A percentile compares a stretch with the other conserved stretches of the same genome.
Conservation (phyloP, 1,140 invertebrate species). For the Trichoplusia ni region DNA sequence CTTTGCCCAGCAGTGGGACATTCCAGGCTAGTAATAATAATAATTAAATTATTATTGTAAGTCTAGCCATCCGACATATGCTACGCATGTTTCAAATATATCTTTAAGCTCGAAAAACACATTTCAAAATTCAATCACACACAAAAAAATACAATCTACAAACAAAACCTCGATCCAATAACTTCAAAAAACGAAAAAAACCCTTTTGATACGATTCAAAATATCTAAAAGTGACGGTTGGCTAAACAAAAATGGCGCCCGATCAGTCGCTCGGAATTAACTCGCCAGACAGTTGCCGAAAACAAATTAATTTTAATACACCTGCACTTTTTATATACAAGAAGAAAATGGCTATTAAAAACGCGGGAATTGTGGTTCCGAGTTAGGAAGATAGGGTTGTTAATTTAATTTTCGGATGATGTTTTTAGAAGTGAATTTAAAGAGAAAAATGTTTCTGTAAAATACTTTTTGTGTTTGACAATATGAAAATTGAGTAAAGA, state of each 20-base stretch:
- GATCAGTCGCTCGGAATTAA: constrained; percentile 30
- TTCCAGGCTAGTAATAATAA: too few species aligned
- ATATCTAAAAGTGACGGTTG: constrained; percentile 7
- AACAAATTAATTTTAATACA: constrained; percentile 57
- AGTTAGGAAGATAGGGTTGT: too few species aligned
- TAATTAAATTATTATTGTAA: too few species aligned
- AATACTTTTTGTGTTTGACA: too few species aligned
- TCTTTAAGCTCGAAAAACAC: neutral
- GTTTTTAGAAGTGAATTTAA: too few species aligned
- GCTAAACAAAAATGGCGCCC: neutral
- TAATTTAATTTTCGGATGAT: neutral
- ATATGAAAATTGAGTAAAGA: too few species aligned
- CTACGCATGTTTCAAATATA: neutral
- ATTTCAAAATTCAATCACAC: too few species aligned
- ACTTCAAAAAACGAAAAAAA: neutral
- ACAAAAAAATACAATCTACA: neutral
- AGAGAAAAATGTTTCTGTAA: too few species aligned
- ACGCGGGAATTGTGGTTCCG: neutral
- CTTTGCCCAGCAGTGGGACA: too few species aligned
- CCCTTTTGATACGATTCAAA: neutral
- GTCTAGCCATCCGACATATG: too few species aligned
- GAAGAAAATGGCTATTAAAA: constrained; percentile 23
- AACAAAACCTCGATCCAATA: neutral
- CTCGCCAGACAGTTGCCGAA: constrained; percentile 45
- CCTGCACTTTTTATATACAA: constrained; percentile 42